Conservation (phyloP, 2,888 invertebrate species). For the Liposcelis brunnea region DNA sequence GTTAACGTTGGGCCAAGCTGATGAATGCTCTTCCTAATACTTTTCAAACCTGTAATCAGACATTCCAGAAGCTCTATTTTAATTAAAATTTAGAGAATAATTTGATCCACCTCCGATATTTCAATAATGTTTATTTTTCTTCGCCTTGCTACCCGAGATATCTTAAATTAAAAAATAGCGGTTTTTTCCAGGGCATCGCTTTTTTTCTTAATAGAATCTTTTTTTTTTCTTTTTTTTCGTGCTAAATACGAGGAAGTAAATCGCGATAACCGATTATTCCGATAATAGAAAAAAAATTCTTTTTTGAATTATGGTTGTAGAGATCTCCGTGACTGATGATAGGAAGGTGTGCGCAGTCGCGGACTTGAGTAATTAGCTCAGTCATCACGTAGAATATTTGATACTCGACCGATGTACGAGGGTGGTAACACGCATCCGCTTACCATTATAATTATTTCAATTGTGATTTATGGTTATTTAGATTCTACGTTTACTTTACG, state of each 20-base stretch:
- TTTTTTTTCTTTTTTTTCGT: not conserved
- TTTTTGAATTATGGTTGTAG: not conserved
- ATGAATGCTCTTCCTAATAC: too few relatives aligned
- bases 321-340: not conserved
- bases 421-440: too few relatives aligned
- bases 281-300: too few relatives aligned
- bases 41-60: not conserved
- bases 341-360: not conserved
- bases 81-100: conserved; percentile 4
- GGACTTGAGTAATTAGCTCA: not conserved
- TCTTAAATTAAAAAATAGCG: conserved; percentile 1
- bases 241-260: too few relatives aligned
- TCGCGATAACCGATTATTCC: too few relatives aligned
- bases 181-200: not conserved
- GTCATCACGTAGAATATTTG: too few relatives aligned
- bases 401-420: too few relatives aligned
- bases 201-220: not conserved
- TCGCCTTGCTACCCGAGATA: not conserved
- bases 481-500: too few relatives aligned
- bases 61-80: conserved; percentile 8
- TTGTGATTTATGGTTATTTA: too few relatives aligned
- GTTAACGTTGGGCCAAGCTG: too few relatives aligned
- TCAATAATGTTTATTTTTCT: conserved; percentile 2
- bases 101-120: conserved; percentile 7
- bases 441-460: too few relatives aligned